Evolutionary conservation across 1,140 invertebrate species (phyloP), one percentile per base, ranked within the genome.

Genomic region (Ips nitidus): DNA sequence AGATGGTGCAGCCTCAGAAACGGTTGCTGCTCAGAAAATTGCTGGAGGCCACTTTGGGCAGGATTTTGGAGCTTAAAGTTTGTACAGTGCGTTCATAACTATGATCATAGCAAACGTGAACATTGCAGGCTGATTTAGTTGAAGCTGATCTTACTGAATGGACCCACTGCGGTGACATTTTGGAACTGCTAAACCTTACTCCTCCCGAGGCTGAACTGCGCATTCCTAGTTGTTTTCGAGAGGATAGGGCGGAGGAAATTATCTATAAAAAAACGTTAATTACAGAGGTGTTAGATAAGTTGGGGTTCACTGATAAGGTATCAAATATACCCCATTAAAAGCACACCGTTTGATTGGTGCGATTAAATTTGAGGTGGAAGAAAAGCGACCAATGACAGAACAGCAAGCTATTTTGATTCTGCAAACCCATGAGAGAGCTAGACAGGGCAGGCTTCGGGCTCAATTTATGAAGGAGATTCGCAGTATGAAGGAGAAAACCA

Each of bases 1-100:
- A 95, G 82, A 87, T 96, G 64, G 84, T 96, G 40, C 96, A 98
- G 77, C 94, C 95, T 0, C 96, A 98, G 80, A 98, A 98, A 79
- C 82, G 94, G 52, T 76, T 90, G 41, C 82, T 97, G 2, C 83
- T 98, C 0, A 87, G 88, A 55, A 88, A 90, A 66, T 78, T 95
- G 1, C 79, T 98, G 0, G 93, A 97, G 79, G 88, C 89, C 1
- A 87, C 86, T 40, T 84, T 97, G 52, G 94, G 93, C 2, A 84
- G 95, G 63, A 82, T 92, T 68, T 80, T 92, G 22, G 70, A 71
- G 45, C 38, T 70, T 22, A 70, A 70, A 62, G 69, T 70, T 47
- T 50, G 22, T 50, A 50, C 45, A 50, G 3, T 2, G 3, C 22
- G 45, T 43, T 36, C 1, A 40, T 8, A 41, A 52, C 40, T 5